Conservation (phyloP, 1,140 invertebrate genomes). For the Spodoptera frugiperda region DNA sequence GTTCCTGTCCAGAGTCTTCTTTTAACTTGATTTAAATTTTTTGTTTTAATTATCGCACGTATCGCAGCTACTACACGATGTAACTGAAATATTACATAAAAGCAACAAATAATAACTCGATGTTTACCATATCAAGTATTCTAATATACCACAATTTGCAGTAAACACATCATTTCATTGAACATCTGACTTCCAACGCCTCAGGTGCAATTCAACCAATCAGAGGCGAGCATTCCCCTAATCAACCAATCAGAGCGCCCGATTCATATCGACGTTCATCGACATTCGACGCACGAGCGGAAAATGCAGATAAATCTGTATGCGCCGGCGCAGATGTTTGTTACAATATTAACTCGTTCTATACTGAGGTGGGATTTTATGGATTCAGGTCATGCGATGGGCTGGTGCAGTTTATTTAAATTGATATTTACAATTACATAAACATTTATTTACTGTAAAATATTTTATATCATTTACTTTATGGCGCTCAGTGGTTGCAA, state of each 20-base stretch:
- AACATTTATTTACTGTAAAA: background rate
- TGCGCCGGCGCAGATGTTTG: conserved; percentile 36
- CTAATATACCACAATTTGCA: conserved; percentile 25
- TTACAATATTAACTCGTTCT: conserved; percentile 22
- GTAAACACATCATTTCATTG: conserved; percentile 2
- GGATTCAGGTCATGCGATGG: conserved; percentile 20
- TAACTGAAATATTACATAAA: background rate
- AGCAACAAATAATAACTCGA: conserved; percentile 1
- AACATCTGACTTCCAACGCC: conserved; percentile 13
- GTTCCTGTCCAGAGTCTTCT: no score
- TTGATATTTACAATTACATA: no score
- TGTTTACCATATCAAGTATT: background rate
- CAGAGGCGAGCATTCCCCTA: background rate
- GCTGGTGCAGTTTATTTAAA: background rate
- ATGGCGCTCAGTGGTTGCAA: no score
- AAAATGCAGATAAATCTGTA: conserved; percentile 34
- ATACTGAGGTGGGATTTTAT: conserved; percentile 17
- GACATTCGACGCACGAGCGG: conserved; percentile 31
- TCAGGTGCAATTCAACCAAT: conserved; percentile 22
- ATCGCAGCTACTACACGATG: background rate
- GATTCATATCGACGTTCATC: conserved; percentile 2
- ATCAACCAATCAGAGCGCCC: conserved; percentile 21
- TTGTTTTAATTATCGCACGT: no score
- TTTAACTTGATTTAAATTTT: no score
- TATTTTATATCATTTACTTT: no score